phyloP scores from a whole-genome alignment of 1,140 invertebrate species.

The Hypothenemus hampei region DNA sequence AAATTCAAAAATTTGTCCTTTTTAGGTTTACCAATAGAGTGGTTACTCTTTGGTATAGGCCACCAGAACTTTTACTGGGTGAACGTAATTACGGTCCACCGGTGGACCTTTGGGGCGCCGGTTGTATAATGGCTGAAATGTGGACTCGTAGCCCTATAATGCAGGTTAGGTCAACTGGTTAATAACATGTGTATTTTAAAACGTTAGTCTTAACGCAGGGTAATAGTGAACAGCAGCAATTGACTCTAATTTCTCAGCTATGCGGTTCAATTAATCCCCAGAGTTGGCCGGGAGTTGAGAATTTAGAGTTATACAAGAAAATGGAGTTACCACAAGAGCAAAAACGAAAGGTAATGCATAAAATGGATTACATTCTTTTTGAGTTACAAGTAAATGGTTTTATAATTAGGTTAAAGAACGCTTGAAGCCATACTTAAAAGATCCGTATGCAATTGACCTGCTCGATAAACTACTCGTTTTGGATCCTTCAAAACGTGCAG shows the following conservation, averaged over 20 bases:
- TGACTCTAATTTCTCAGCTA: conserved; percentile 91
- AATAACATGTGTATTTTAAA: background rate
- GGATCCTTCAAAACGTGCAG: conserved; percentile 86
- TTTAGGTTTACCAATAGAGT: conserved; percentile 92
- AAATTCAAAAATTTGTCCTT: background rate
- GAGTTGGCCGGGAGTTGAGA: conserved; percentile 93
- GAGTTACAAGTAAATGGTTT: background rate
- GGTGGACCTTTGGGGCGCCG: conserved; percentile 97
- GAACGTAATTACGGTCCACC: conserved; percentile 94
- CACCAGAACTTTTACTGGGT: conserved; percentile 85
- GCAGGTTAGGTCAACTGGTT: conserved; percentile 56
- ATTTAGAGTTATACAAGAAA: conserved; percentile 85
- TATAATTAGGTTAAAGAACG: conserved; percentile 66
- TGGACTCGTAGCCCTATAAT: conserved; percentile 90
- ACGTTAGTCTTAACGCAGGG: conserved; percentile 51
- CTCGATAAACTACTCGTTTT: conserved; percentile 88
- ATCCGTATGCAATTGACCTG: conserved; percentile 87
- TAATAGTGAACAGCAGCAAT: conserved; percentile 91
- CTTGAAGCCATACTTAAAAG: conserved; percentile 88
- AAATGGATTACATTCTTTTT: background rate
- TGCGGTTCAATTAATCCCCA: conserved; percentile 94
- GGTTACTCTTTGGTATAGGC: conserved; percentile 95
- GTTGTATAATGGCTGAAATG: conserved; percentile 99
- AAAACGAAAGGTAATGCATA: conserved; percentile 69
- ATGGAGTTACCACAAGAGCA: conserved; percentile 88